Evolutionary conservation across 2,888 invertebrate genomes (phyloP).

Genomic region (Spicauda simplicius): DNA sequence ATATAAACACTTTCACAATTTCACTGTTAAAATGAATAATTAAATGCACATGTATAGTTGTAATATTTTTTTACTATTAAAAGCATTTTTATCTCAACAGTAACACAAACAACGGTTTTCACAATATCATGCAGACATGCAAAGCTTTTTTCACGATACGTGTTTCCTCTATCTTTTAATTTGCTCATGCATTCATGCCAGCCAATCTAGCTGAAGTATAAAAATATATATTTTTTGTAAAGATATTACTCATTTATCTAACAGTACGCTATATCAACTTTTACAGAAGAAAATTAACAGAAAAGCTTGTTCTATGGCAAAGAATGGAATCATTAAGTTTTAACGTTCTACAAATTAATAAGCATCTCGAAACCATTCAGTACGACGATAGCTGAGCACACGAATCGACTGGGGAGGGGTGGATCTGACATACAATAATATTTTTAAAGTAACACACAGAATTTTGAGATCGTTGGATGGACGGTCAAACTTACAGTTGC

Average conservation of each 20-base stretch:
- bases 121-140: slow-evolving; percentile 33
- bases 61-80: background rate
- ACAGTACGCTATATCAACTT: background rate
- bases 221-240: background rate
- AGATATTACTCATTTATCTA: background rate
- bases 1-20: slow-evolving; percentile 1
- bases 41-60: background rate
- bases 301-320: slow-evolving; percentile 27
- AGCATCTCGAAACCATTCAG: slow-evolving; percentile 61
- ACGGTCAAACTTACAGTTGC: slow-evolving; percentile 84
- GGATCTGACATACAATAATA: slow-evolving; percentile 36
- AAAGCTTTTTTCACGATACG: slow-evolving; percentile 20
- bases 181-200: slow-evolving; percentile 20
- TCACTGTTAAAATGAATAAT: background rate
- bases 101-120: slow-evolving; percentile 13
- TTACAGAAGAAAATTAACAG: slow-evolving; percentile 1
- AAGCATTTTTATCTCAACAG: background rate
- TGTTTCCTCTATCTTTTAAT: background rate
- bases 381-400: slow-evolving; percentile 73
- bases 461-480: slow-evolving; percentile 67
- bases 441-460: slow-evolving; percentile 74
- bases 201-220: slow-evolving; percentile 9
- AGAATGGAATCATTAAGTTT: background rate
- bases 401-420: slow-evolving; percentile 58
- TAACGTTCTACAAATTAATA: slow-evolving; percentile 48